A percentile compares a stretch with the other conserved stretches of the same genome.
These are phyloP conservation scores for Agrotis segetum DNA, from an alignment of 2,888 invertebrate genomes.

Conservation along the genomic window DNA sequence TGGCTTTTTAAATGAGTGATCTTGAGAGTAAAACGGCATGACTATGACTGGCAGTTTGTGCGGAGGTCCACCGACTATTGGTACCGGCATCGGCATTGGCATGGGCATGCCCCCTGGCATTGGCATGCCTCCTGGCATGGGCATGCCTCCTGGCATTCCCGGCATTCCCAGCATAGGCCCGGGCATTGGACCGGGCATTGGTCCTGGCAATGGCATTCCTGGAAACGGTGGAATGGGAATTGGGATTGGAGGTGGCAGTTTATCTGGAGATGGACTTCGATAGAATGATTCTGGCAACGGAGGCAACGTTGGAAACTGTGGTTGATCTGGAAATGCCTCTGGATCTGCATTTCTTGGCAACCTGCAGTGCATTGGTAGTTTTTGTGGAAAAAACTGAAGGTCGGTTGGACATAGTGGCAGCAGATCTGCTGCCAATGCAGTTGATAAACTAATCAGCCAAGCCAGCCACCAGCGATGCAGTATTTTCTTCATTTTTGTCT, in stretches of 20 bases:
- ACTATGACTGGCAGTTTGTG: conserved; percentile 86
- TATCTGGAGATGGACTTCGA: conserved; percentile 66
- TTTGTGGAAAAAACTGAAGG: conserved; percentile 82
- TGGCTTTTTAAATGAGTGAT: conserved; percentile 71
- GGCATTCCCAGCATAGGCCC: conserved; percentile 42
- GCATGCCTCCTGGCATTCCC: conserved; percentile 56
- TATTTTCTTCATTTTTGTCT: conserved; percentile 71
- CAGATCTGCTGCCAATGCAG: conserved; percentile 66
- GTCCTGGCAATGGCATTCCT: conserved; percentile 58
- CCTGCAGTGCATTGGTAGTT: conserved; percentile 86
- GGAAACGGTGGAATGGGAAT: conserved; percentile 67
- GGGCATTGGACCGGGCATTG: conserved; percentile 41
- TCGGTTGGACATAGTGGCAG: conserved; percentile 83
- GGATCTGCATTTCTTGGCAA: conserved; percentile 73
- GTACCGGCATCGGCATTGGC: conserved; percentile 61
- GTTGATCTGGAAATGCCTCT: conserved; percentile 27
- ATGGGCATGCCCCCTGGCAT: conserved; percentile 51
- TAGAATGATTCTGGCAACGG: conserved; percentile 56
- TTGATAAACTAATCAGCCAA: conserved; percentile 56
- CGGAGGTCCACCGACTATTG: conserved; percentile 66
- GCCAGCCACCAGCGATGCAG: conserved; percentile 52
- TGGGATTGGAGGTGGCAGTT: conserved; percentile 66
- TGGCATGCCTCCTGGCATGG: conserved; percentile 59
- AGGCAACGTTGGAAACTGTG: conserved; percentile 58
- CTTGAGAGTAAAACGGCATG: conserved; percentile 87